Percentiles rank a stretch among this genome's conserved stretches.
Conservation (phyloP, 2,888 invertebrate species). For the Dryomyza anilis region DNA sequence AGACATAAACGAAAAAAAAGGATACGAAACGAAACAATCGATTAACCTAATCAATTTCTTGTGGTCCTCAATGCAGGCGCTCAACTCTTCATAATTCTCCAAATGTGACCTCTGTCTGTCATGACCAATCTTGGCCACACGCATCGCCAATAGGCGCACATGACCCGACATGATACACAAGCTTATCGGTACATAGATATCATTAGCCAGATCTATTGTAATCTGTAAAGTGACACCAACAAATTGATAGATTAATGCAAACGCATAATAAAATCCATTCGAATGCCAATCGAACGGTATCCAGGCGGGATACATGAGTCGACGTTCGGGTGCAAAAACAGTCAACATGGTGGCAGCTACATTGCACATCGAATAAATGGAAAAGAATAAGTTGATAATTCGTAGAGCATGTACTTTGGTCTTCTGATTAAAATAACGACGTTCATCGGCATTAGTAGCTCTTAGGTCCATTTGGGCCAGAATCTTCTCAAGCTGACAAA, state of each 20-base stretch:
- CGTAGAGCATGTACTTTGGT: neutral
- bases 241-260: constrained; percentile 33
- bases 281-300: constrained; percentile 36
- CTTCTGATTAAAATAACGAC: constrained; percentile 25
- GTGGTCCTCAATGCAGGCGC: constrained; percentile 36
- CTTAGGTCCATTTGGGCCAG: constrained; percentile 31
- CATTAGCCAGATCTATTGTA: constrained; percentile 33
- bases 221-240: constrained; percentile 34
- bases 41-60: constrained; percentile 32
- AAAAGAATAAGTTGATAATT: neutral
- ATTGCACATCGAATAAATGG: constrained; percentile 26
- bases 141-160: constrained; percentile 32
- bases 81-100: constrained; percentile 31
- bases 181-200: constrained; percentile 31
- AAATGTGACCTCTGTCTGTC: constrained; percentile 15
- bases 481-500: constrained; percentile 25
- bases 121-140: constrained; percentile 34
- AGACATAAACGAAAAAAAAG: no score
- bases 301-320: constrained; percentile 38
- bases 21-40: neutral
- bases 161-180: constrained; percentile 37
- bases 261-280: constrained; percentile 23
- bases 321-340: constrained; percentile 26
- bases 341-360: constrained; percentile 25
- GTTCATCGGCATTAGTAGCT: constrained; percentile 26